phyloP scores from a whole-genome alignment of 1,140 invertebrate species.

The Drosophila sucinea region DNA sequence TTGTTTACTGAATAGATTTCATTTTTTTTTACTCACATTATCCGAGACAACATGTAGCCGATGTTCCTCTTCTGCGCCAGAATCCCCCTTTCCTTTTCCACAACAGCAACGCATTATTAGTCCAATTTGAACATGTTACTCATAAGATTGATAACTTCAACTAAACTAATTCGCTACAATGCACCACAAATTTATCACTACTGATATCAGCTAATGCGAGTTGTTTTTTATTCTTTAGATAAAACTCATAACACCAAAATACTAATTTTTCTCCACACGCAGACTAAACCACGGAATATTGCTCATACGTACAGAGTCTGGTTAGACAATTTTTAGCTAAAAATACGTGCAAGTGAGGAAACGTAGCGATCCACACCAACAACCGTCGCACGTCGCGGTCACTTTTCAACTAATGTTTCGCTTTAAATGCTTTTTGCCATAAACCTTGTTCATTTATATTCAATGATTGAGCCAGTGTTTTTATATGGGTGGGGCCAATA shows the following conservation, averaged over 20 bases:
- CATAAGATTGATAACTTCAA: not conserved
- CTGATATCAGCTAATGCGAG: constrained; percentile 13
- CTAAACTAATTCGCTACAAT: not conserved
- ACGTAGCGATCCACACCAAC: constrained; percentile 19
- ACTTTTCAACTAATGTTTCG: constrained; percentile 52
- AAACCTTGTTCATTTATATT: constrained; percentile 26
- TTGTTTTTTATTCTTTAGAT: not conserved
- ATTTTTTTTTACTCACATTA: constrained; percentile 44
- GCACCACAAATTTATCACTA: constrained; percentile 2
- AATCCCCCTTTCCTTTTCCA: constrained; percentile 36
- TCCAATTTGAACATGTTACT: not conserved
- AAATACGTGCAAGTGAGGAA: constrained; percentile 16
- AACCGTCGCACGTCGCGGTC: constrained; percentile 38
- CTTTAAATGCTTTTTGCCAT: constrained; percentile 16
- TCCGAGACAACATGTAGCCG: constrained; percentile 17
- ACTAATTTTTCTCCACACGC: not conserved
- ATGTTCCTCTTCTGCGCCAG: constrained; percentile 23
- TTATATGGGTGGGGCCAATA: constrained; percentile 9
- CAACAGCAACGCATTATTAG: constrained; percentile 57
- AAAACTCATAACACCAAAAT: not conserved
- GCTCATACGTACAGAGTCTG: constrained; percentile 2
- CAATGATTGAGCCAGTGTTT: constrained; percentile 30
- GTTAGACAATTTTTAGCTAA: constrained; percentile 14
- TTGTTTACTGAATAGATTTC: not conserved
- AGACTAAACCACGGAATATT: not conserved